phyloP scores from a whole-genome alignment of 2,797 vertebrate genomes.

The Gymnopithys bicolor region DNA sequence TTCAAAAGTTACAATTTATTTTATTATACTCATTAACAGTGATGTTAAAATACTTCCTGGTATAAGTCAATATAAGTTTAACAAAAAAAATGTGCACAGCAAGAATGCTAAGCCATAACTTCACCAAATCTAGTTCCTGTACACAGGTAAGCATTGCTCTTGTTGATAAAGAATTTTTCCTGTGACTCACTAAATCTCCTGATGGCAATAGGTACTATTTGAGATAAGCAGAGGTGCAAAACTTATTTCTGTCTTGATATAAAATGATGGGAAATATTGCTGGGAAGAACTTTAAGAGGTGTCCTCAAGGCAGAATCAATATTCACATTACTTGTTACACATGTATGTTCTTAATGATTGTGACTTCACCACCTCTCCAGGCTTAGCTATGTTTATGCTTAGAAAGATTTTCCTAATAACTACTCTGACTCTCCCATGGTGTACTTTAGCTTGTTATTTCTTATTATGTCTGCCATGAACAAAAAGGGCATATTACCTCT shows the following conservation, averaged over 20 bases:
- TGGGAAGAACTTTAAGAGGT: background rate
- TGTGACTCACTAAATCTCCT: background rate
- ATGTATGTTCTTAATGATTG: background rate
- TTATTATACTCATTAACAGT: background rate
- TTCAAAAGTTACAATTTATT: background rate
- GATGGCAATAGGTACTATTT: background rate
- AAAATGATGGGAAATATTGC: background rate
- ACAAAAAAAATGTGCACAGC: background rate
- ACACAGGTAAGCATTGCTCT: background rate
- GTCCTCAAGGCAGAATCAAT: slow-evolving; percentile 15
- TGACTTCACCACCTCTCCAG: background rate
- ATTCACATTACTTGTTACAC: background rate
- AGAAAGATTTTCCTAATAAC: slow-evolving; percentile 20
- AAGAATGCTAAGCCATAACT: background rate
- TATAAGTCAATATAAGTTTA: background rate
- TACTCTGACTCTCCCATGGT: background rate
- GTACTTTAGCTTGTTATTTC: slow-evolving; percentile 5
- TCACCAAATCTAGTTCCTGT: background rate
- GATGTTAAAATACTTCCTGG: background rate
- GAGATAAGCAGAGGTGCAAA: background rate
- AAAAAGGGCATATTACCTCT: background rate
- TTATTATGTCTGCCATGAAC: background rate
- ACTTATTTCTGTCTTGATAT: background rate
- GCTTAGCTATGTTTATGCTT: background rate
- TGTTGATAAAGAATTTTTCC: background rate